Conservation (phyloP, 2,113 vertebrate species). For the Hyaena hyaena region DNA sequence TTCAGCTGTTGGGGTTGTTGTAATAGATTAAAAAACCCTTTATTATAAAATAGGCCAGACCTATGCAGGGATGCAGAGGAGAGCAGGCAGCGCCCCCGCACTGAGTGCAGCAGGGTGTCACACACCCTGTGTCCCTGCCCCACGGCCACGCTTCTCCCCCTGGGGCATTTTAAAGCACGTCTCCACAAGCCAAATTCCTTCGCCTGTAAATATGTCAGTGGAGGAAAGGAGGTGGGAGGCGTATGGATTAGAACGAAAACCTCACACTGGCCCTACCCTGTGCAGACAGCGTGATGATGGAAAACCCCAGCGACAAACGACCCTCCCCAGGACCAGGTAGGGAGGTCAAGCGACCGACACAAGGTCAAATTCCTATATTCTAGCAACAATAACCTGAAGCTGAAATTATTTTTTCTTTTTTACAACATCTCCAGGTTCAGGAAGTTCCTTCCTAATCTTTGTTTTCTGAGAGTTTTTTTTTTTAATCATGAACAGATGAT, state of each 20-base stretch:
- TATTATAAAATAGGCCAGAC: background rate
- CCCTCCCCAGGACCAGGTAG: background rate
- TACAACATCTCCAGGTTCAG: background rate
- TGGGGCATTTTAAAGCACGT: background rate
- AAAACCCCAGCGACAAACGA: background rate
- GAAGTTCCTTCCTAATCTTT: background rate
- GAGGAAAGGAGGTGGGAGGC: background rate
- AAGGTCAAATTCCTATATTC: background rate
- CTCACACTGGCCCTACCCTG: fast-evolving
- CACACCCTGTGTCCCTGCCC: fast-evolving
- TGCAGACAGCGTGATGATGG: fast-evolving
- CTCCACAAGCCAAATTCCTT: background rate
- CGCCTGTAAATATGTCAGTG: background rate
- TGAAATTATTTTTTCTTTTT: background rate
- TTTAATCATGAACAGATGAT: background rate
- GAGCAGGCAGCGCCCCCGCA: too few relatives aligned
- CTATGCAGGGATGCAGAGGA: too few relatives aligned
- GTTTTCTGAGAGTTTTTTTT: background rate
- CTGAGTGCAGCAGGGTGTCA: fast-evolving
- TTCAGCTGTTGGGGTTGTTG: background rate
- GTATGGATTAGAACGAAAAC: background rate
- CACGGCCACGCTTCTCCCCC: background rate
- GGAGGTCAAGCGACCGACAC: background rate
- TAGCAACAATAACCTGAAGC: too few relatives aligned
- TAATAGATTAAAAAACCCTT: background rate